Conservation (phyloP, 2,797 vertebrate genomes). For the Scolopax rusticola region DNA sequence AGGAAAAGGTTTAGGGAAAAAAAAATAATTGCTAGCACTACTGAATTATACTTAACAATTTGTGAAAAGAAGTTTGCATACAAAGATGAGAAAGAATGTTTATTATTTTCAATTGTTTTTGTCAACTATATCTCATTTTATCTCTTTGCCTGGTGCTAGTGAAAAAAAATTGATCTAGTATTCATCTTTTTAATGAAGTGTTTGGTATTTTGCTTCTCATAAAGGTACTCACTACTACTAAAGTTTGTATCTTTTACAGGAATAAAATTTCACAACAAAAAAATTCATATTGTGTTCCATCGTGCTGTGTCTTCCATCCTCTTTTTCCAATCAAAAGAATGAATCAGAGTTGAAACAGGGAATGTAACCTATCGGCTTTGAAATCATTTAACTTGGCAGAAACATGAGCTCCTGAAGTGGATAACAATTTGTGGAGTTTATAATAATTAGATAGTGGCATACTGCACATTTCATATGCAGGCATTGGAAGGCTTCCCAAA, state of each 20-base stretch:
- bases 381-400: neutral
- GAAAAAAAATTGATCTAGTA: neutral
- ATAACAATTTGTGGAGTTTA: neutral
- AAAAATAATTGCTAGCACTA: slow-evolving; percentile 68
- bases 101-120: neutral
- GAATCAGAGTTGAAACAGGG: neutral
- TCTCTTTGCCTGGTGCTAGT: neutral
- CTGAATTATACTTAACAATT: neutral
- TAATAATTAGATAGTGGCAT: neutral
- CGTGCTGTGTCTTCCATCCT: neutral
- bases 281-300: neutral
- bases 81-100: neutral
- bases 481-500: neutral
- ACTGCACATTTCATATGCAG: neutral
- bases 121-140: neutral
- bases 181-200: slow-evolving; percentile 3
- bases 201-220: neutral
- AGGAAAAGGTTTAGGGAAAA: slow-evolving; percentile 77
- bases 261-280: slow-evolving; percentile 35
- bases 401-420: neutral
- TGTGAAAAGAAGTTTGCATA: neutral
- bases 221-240: neutral
- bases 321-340: neutral
- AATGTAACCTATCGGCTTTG: neutral
- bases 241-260: neutral